Evolutionary conservation across 92 coral and sea anemone species (phyloP), one percentile per base, ranked within the genome.

Genomic region (Heliopora coerulea): DNA sequence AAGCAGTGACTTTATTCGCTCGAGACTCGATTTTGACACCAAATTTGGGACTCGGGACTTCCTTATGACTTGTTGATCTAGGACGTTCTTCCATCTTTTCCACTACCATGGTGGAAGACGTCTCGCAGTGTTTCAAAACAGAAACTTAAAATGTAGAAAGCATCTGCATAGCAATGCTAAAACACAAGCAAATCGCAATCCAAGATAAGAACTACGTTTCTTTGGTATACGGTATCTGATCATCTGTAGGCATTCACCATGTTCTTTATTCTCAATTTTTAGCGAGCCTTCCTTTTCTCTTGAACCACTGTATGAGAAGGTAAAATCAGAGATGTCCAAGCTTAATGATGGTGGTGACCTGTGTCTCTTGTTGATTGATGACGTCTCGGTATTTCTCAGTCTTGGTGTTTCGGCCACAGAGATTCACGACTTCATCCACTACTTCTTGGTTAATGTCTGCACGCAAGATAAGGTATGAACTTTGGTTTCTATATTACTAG

Each of bases 331-430:
- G 54, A 17, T 70, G 21, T 52, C 49, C 29, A 70, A 70, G n/a
- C 62, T 88, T n/a, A 79, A 73, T 12, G 56, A 77, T 17, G 85
- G 56, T 33, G 85, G 56, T 33, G 58, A 79, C 41, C 98, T 95
- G 20, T 90, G 85, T 73, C 78, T 93, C 18, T 23, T 93, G 57
- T 60, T 90, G 34, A 78, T 93, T 56, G 98, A 93, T 82, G 95
- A 93, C 56, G 10, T 84, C 10, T 78, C 91, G 10, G 62, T 83
- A 40, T 85, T 93, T 50, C 85, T 93, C 4, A 75, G 87, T 18
- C 81, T 90, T 49, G 96, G 96, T 9, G 74, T 93, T 21, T 81
- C 83, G 25, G 86, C 82, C 15, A 85, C 82, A 33, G 72, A 79
- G 21, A 26, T 86, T 6, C n/a, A 74, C n/a, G 85, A 86, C 59